These are phyloP conservation scores for Caretta caretta DNA, from an alignment of 2,113 vertebrate genomes.

Conservation along the genomic window DNA sequence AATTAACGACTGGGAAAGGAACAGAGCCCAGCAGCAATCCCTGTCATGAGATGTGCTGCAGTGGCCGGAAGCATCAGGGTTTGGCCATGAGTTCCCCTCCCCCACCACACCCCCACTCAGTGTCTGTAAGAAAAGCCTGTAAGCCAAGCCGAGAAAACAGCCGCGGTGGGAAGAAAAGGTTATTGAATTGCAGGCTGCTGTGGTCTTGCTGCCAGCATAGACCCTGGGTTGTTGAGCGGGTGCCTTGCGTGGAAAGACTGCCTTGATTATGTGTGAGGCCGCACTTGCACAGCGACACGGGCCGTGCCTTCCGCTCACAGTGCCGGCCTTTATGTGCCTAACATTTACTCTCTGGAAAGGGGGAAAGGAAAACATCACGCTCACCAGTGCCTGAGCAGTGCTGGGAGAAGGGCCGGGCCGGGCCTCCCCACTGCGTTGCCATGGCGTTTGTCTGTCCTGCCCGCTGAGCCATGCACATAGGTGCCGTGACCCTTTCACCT, in stretches of 20 bases:
- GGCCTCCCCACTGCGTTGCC: neutral
- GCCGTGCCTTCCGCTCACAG: constrained; percentile 76
- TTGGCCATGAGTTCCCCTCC: neutral
- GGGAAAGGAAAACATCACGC: constrained; percentile 74
- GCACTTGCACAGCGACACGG: constrained; percentile 72
- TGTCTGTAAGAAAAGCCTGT: constrained; percentile 60
- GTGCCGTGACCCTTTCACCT: constrained; percentile 68
- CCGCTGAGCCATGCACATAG: neutral
- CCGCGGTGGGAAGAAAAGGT: constrained; percentile 67
- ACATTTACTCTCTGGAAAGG: constrained; percentile 75
- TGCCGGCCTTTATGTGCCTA: constrained; percentile 76
- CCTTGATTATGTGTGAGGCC: constrained; percentile 79
- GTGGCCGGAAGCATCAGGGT: neutral
- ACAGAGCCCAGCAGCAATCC: neutral
- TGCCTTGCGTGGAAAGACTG: constrained; percentile 73
- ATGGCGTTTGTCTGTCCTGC: constrained; percentile 1
- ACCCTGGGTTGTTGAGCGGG: constrained; percentile 72
- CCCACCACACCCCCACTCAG: neutral
- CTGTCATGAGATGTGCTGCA: neutral
- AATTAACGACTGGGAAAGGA: neutral
- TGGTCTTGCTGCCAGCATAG: constrained; percentile 71
- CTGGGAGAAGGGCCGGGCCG: constrained; percentile 31
- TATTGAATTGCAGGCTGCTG: constrained; percentile 69
- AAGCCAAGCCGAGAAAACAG: constrained; percentile 52
- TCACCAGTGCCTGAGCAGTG: neutral